phyloP scores from a whole-genome alignment of 2,888 invertebrate genomes.

The Dolichomitus sp. region DNA sequence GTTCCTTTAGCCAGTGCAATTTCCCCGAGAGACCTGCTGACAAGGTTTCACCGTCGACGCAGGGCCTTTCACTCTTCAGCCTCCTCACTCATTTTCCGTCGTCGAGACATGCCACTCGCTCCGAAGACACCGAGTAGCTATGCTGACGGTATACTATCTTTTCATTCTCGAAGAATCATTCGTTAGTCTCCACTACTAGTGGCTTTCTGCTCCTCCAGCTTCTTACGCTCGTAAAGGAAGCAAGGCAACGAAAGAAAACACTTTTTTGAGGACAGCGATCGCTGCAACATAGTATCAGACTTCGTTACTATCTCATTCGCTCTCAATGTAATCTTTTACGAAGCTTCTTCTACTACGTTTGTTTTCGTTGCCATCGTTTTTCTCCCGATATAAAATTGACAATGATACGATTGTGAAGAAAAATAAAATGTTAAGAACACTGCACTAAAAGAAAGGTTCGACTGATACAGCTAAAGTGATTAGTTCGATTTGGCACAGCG shows the following conservation, averaged over 20 bases:
- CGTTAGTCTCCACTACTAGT: constrained; percentile 73
- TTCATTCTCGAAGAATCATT: constrained; percentile 80
- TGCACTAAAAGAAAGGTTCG: background rate
- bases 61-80: constrained; percentile 72
- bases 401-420: background rate
- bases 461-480: background rate
- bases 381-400: background rate
- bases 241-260: background rate
- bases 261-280: background rate
- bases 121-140: constrained; percentile 61
- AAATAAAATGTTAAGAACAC: background rate
- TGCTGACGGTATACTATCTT: constrained; percentile 79
- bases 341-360: background rate
- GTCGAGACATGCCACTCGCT: constrained; percentile 33
- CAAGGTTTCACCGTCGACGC: constrained; percentile 75
- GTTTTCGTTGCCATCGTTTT: background rate
- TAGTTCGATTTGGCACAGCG: too few relatives aligned
- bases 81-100: constrained; percentile 25
- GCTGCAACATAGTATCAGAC: background rate
- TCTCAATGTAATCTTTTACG: background rate
- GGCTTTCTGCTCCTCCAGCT: background rate
- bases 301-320: constrained; percentile 16
- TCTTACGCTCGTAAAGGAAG: background rate
- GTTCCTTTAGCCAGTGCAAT: constrained; percentile 76
- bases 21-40: constrained; percentile 75